Conservation (phyloP, 1,140 invertebrate species). For the Drosophila pseudoananassae region DNA sequence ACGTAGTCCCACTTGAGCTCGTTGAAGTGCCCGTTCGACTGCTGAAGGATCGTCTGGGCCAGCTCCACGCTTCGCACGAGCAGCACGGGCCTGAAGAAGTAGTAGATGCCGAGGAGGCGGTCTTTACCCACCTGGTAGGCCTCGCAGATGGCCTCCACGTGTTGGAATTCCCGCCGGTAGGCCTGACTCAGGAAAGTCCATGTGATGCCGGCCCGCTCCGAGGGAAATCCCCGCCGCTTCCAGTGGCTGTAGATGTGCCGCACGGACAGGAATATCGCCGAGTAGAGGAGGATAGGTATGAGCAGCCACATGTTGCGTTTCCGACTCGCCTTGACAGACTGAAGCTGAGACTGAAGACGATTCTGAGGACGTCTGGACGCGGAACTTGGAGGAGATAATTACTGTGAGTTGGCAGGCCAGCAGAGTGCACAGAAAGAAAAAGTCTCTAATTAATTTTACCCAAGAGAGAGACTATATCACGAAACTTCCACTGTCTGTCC, state of each 20-base stretch:
- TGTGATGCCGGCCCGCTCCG: conserved; percentile 50
- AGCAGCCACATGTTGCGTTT: conserved; percentile 76
- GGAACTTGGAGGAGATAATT: conserved; percentile 53
- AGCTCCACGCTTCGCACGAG: conserved; percentile 66
- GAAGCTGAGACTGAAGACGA: conserved; percentile 16
- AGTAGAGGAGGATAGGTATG: conserved; percentile 70
- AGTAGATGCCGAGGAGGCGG: conserved; percentile 69
- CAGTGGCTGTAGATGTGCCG: conserved; percentile 77
- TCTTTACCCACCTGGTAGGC: conserved; percentile 64
- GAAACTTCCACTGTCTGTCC: not conserved
- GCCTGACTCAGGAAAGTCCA: conserved; percentile 60
- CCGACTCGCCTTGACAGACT: conserved; percentile 43
- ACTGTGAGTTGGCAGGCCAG: conserved; percentile 48
- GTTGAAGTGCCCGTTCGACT: conserved; percentile 60
- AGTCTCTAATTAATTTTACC: not conserved
- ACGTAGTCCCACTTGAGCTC: conserved; percentile 75
- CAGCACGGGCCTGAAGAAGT: conserved; percentile 71
- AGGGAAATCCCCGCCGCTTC: conserved; percentile 73
- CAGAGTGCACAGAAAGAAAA: not conserved
- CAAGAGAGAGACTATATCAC: not conserved
- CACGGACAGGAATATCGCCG: conserved; percentile 64
- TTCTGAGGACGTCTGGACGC: conserved; percentile 30
- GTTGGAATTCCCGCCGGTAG: conserved; percentile 72
- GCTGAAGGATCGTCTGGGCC: conserved; percentile 62
- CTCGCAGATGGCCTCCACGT: conserved; percentile 69